Conservation (phyloP, 2,113 vertebrate species). For the Lophotis ruficrista region DNA sequence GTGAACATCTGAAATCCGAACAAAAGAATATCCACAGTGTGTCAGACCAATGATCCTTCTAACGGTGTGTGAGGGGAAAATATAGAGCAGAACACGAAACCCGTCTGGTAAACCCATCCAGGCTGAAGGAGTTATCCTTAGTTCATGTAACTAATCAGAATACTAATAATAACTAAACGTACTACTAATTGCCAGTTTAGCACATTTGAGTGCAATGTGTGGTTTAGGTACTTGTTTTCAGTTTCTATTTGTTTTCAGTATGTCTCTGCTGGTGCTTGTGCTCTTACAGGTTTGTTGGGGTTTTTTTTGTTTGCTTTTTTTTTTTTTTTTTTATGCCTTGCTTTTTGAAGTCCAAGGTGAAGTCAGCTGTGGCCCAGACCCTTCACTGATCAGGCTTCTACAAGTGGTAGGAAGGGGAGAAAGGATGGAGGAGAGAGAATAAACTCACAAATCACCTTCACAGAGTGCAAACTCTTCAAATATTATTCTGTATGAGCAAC, state of each 20-base stretch:
- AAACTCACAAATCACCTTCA: background rate
- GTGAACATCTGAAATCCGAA: constrained; percentile 5
- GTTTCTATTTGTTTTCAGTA: background rate
- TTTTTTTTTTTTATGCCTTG: background rate
- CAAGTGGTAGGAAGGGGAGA: background rate
- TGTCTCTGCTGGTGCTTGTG: background rate
- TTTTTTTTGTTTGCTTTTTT: too few relatives aligned
- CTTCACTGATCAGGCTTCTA: background rate
- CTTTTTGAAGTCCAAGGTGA: background rate
- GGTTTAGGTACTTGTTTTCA: background rate
- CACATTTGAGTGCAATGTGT: background rate
- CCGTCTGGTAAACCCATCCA: background rate
- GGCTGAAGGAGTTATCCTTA: background rate
- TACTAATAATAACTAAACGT: background rate
- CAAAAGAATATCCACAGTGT: background rate
- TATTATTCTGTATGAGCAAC: background rate
- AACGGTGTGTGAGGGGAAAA: background rate
- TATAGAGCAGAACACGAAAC: background rate
- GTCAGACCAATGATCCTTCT: background rate
- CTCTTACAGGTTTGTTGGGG: background rate
- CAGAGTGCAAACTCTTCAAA: background rate
- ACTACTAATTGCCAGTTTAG: background rate
- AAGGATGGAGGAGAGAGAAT: background rate
- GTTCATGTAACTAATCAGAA: background rate
- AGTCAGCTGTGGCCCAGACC: background rate